Evolutionary conservation across 2,888 invertebrate species (phyloP), one percentile per base, ranked within the genome.

Genomic region (Agonopterix alstromeriana): DNA sequence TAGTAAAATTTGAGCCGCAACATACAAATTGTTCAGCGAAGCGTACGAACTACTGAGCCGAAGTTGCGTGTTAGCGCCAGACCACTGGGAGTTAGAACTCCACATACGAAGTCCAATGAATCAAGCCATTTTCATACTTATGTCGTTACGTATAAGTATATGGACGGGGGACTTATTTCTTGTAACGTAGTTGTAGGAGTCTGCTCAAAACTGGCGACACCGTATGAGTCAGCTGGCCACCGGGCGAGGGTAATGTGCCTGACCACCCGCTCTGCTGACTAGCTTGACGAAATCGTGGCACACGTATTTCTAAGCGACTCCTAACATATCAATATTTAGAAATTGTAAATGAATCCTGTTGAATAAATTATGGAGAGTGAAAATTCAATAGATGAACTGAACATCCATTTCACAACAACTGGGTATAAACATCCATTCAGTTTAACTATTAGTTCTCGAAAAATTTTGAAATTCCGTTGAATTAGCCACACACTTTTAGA

Each of bases 61-160:
- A 63, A 73, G 79, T 73, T 80, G 82, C 80, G 80, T 80, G 82
- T 77, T 79, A 73, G 73, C 70, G 73, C 70, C 74, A 68, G 71
- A 72, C 71, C 70, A 71, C 65, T 74, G 71, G 70, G 72, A 72
- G 71, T 70, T 71, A 65, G 73, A 57, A 27, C 27, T 27, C 27
- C 27, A 27, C 27, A 14, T 11, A 11, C 35, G n/a, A 35, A 35
- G 36, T 36, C 36, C 45, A 45, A 27, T 27, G 27, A 27, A 7
- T 27, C 27, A 27, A 27, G 27, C 27, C 3, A 49, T 54, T 54
- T 55, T 27, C 27, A 27, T 27, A 27, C 27, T 27, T 27, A 27
- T 27, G 27, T 5, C 27, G 27, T 27, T 3, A 56, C 55, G 5
- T 7, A 27, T 5, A 27, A 27, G 27, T 27, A 27, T 27, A 5